Percentiles rank a stretch among this genome's conserved stretches.
phyloP scores from a whole-genome alignment of 2,888 invertebrate genomes.

The Drosophila ezoana region DNA sequence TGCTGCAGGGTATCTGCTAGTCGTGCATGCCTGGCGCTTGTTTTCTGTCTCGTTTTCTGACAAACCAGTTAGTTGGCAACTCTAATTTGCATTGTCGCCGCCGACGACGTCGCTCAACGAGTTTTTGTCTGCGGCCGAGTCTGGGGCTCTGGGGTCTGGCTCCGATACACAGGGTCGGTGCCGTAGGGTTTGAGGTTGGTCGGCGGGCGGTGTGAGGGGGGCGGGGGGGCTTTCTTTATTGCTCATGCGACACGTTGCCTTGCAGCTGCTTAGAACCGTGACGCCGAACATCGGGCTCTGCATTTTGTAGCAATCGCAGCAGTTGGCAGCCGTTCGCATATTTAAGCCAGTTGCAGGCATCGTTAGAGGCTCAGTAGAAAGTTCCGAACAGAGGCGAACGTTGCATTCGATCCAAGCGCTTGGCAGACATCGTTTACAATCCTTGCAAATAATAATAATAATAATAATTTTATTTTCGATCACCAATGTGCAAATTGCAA shows the following conservation, averaged over 20 bases:
- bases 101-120: slow-evolving; percentile 41
- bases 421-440: slow-evolving; percentile 19
- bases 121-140: slow-evolving; percentile 51
- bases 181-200: background rate
- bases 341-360: slow-evolving; percentile 73
- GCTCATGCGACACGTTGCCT: slow-evolving; percentile 52
- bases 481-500: slow-evolving; percentile 67
- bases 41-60: background rate
- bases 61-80: slow-evolving; percentile 73
- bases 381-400: slow-evolving; percentile 62
- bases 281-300: slow-evolving; percentile 9
- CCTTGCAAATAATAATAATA: slow-evolving; percentile 5
- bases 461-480: slow-evolving; percentile 38
- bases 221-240: slow-evolving; percentile 47
- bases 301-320: slow-evolving; percentile 12
- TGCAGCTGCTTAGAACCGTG: slow-evolving; percentile 39
- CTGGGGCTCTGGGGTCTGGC: slow-evolving; percentile 32
- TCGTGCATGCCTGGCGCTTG: background rate
- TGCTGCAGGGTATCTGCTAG: background rate
- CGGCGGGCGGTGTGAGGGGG: background rate
- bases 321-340: slow-evolving; percentile 43
- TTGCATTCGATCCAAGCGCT: slow-evolving; percentile 20
- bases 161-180: slow-evolving; percentile 17
- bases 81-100: slow-evolving; percentile 73
- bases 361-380: slow-evolving; percentile 78